phyloP scores from a whole-genome alignment of 2,113 vertebrate species.

The Chlorodrepanis virens region DNA sequence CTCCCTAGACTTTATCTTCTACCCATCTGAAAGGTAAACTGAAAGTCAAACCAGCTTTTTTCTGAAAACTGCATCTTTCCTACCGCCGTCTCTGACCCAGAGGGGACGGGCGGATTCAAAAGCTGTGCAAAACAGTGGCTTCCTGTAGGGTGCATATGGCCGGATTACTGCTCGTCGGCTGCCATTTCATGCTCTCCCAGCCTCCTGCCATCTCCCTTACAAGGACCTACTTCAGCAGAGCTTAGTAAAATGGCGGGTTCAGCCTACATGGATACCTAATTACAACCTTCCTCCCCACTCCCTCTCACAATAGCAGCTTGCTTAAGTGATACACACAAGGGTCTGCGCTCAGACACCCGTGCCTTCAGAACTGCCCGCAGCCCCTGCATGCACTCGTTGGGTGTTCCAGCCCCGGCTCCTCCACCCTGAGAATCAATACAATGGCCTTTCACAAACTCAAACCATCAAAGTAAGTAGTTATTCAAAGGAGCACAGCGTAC shows the following conservation, averaged over 20 bases:
- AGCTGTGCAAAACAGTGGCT: conserved; percentile 30
- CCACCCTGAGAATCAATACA: background rate
- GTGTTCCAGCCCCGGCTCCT: background rate
- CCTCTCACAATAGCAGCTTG: conserved; percentile 10
- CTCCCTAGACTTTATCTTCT: background rate
- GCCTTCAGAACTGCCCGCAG: background rate
- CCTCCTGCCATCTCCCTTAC: conserved; percentile 63
- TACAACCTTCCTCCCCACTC: conserved; percentile 55
- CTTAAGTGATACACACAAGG: background rate
- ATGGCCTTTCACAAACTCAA: background rate
- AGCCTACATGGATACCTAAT: conserved; percentile 54
- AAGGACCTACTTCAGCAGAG: conserved; percentile 60
- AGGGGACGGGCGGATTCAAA: conserved; percentile 28
- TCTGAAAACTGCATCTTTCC: background rate
- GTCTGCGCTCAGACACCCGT: background rate
- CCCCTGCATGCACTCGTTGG: background rate
- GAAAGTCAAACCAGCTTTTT: background rate
- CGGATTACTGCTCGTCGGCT: conserved; percentile 58
- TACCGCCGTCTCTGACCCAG: background rate
- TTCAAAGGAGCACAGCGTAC: background rate
- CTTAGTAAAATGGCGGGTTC: conserved; percentile 61
- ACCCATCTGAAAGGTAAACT: background rate
- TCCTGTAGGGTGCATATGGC: conserved; percentile 62
- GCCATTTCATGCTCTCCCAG: conserved; percentile 63
- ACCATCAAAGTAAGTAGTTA: background rate